Base-by-base conservation (phyloP, 2,113 vertebrate genomes). In the Leiothrix lutea region DNA sequence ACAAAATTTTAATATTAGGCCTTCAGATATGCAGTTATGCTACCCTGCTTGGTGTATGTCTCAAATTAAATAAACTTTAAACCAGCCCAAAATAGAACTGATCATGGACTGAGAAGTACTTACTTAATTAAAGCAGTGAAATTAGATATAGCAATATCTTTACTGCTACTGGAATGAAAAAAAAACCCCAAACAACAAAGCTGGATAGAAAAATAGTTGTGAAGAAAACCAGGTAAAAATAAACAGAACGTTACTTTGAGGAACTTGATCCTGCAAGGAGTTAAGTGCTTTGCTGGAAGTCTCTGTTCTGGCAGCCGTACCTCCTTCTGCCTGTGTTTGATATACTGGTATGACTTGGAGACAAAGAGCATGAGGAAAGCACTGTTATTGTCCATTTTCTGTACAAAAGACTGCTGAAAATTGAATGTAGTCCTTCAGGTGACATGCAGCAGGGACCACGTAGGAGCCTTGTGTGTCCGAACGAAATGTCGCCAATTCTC, bases 11-110 rank as follows among this genome's bases (percentile, higher is more conserved):
- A 82, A 57, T 88, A 57, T 25, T 61, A 67, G 38, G 45, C 23
- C 62, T 93, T 89, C 40, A 61, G 44, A 29, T 42, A 23, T 61
- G 28, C 48, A 69, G 2, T 88, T 79, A 31, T 75, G 53, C 56
- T 90, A 50, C 50, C 31, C 9, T 94, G 54, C 36, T 92, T 85
- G 73, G 25, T 61, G 36, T 70, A 71, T 1, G 4, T 88, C 82
- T 88, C n/a, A 83, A 84, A 70, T 81, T 62, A 86, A 93, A 78
- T 91, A 71, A 88, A 82, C 25, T 75, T 94, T 85, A 48, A 69
- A 88, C 18, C 18, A 88, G 54, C 21, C 33, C 74, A 58, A 90
- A 83, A 83, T 67, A 80, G 80, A 88, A 92, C 35, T 66, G 56
- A 48, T 78, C 62, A 26, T 77, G 51, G 54, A 73, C 50, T 73